Percentiles rank a stretch among this genome's conserved stretches.
Conservation (phyloP, 2,113 vertebrate species). For the Macquaria australasica region DNA sequence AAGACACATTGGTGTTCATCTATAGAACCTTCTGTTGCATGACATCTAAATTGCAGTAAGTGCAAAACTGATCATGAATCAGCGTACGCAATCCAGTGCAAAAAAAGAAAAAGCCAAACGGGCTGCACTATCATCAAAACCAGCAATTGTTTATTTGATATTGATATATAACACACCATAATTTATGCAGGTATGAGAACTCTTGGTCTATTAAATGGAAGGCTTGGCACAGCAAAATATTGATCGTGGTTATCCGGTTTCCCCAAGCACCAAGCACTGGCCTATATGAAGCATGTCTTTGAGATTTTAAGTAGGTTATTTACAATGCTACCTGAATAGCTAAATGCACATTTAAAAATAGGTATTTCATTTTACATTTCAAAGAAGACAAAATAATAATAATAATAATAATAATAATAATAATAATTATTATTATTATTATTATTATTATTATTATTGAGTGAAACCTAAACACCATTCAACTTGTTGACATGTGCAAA, state of each 20-base stretch:
- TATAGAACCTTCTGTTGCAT: not conserved
- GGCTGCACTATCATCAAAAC: not conserved
- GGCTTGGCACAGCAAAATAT: slow-evolving; percentile 18
- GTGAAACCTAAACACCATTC: not conserved
- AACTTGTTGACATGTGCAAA: slow-evolving; percentile 12
- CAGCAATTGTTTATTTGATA: not conserved
- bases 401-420: too few species aligned
- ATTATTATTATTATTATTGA: not conserved
- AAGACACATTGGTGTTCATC: not conserved
- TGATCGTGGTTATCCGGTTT: slow-evolving; percentile 11
- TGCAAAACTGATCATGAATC: not conserved
- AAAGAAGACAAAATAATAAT: not conserved
- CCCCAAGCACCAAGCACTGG: not conserved
- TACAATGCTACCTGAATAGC: not conserved
- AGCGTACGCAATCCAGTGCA: not conserved
- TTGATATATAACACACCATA: not conserved
- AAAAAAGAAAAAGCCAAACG: too few species aligned
- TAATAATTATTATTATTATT: not conserved
- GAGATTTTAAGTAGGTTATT: not conserved
- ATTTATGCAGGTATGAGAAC: slow-evolving; percentile 27
- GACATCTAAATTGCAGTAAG: not conserved
- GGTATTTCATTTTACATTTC: not conserved
- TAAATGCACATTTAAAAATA: not conserved
- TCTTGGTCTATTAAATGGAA: not conserved
- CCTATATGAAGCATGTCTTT: not conserved